Base-by-base conservation (phyloP, 2,888 invertebrate species). In the Lymantria dispar region DNA sequence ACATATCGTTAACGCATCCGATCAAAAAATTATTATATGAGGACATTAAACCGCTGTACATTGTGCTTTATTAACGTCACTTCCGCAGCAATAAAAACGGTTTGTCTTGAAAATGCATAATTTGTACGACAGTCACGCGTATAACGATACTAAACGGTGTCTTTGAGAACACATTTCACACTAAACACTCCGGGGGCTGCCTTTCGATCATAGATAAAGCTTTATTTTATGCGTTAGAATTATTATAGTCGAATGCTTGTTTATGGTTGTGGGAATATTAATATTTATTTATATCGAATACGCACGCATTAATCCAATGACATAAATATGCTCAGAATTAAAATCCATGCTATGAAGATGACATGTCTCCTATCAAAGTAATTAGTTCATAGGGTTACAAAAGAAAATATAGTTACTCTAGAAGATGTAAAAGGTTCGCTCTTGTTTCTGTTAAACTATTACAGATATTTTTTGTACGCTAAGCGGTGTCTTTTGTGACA, bases 91-190 rank as follows among this genome's bases (percentile, higher is more conserved):
- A 88, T 91, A 90, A 91, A 90, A 85, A 86, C 85, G 83, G 81
- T 85, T 82, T 85, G 88, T 87, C 87, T 80, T 83, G 79, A 75
- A 89, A 89, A 89, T 85, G 90, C 87, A 90, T 89, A 87, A 90
- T 91, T 89, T 85, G 90, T 90, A 90, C 78, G 77, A 76, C 78
- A 86, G 90, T 88, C 90, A 90, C 90, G 89, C 88, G 88, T 83
- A 81, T 83, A 82, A 85, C 78, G 85, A 82, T 87, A 86, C 89
- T 90, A 91, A 90, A 91, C 84, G 88, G 89, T 90, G 89, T 88
- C 87, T 85, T 79, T 80, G 76, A 80, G 84, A 88, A 88, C 86
- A 89, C 89, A 88, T 88, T 91, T 89, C 87, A 90, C 89, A 89
- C 88, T 88, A 83, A 86, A 87, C 82, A 83, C 83, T 75, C 76